These are phyloP conservation scores for Charaxes varanes DNA, from an alignment of 1,140 invertebrate genomes.

Conservation along the genomic window DNA sequence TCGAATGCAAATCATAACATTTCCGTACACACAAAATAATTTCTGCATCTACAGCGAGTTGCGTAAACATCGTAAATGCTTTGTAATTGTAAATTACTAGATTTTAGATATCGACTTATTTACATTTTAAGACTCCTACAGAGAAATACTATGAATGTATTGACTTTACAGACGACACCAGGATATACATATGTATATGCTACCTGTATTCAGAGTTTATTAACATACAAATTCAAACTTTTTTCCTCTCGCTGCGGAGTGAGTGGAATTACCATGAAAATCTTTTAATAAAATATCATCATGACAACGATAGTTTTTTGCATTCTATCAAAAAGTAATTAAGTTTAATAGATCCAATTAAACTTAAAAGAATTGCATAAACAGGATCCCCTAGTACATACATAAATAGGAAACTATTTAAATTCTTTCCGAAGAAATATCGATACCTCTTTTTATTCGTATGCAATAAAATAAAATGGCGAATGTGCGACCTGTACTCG, in stretches of 20 bases:
- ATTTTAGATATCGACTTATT: constrained; percentile 23
- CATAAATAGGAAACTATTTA: constrained; percentile 7
- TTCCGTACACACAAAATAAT: constrained; percentile 29
- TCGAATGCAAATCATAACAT: constrained; percentile 37
- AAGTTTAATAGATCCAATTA: too few relatives aligned
- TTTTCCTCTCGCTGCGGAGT: too few relatives aligned
- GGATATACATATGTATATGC: too few relatives aligned
- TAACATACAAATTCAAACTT: too few relatives aligned
- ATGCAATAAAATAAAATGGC: constrained; percentile 9
- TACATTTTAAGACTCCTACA: too few relatives aligned
- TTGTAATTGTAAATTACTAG: constrained; percentile 25
- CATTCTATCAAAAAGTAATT: too few relatives aligned
- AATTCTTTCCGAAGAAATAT: constrained; percentile 7
- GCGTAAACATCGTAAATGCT: constrained; percentile 27
- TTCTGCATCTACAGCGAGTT: constrained; percentile 26
- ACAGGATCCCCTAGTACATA: not conserved
- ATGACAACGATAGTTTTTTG: too few relatives aligned
- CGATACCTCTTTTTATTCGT: constrained; percentile 4
- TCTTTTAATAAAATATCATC: too few relatives aligned
- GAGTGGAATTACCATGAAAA: too few relatives aligned
- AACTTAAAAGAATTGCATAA: not conserved
- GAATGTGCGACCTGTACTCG: constrained; percentile 10
- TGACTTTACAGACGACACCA: too few relatives aligned
- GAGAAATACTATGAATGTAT: too few relatives aligned
- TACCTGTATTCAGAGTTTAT: too few relatives aligned